Evolutionary conservation across 2,888 invertebrate genomes (phyloP), one percentile per base, ranked within the genome.

Genomic region (Nycteola revayana): DNA sequence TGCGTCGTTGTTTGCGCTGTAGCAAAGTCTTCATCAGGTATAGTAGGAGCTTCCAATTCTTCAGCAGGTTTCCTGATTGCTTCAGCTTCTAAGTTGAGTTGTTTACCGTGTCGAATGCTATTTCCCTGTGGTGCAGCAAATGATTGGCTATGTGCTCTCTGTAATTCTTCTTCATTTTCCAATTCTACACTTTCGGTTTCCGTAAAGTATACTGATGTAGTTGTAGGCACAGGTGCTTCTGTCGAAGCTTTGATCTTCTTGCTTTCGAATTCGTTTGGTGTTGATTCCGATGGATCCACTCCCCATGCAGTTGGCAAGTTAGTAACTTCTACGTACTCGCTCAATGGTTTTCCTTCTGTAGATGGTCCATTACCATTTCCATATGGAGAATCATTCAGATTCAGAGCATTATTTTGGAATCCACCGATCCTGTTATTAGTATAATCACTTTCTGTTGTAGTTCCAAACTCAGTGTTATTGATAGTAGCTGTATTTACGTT

Each of bases 111-210:
- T 42, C 87, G 68, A 10, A 83, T 42, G 39, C 76, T 86, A 36
- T 79, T 85, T 35, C 90, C 90, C 53, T 90, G 90, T 17, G 91
- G 90, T 1, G 91, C 88, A 10, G 93, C 81, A 53, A 93, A 93
- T 0, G 93, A 93, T 60, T 93, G 93, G 25, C 92, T 93, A 47
- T 93, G 93, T 10, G 93, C 92, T 42, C 92, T 89, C 75, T 93
- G 92, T 23, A 94, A 69, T 65, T 92, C 90, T 61, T 93, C 93
- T 24, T 90, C 90, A 43, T 92, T 91, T 28, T 91, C 91, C 28
- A 82, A 54, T 52, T 87, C 87, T 9, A 76, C 60, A 37, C 78
- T 86, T 28, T 85, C 85, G 1, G 76, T 66, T 74, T 90, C 62
- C 52, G 90, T 60, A 55, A 79, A 66, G 72, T 82, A 73, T 50